phyloP scores from a whole-genome alignment of 2,888 invertebrate species.

The Allolobophora icterica region DNA sequence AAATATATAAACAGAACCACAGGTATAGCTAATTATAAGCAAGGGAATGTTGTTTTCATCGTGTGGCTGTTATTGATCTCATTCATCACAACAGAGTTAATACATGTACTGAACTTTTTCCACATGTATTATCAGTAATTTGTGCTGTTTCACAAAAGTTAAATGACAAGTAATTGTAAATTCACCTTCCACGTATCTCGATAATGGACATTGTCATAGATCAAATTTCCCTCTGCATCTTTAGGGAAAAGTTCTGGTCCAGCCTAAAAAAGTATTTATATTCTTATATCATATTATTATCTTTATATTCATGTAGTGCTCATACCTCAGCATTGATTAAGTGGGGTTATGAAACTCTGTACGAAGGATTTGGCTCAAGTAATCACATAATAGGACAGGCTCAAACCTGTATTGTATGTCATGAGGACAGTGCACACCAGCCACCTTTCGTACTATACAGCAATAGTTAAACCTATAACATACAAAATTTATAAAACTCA shows the following conservation, averaged over 20 bases:
- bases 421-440: background rate
- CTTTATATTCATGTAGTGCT: background rate
- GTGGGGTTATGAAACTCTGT: background rate
- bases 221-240: slow-evolving; percentile 43
- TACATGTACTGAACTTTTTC: background rate
- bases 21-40: no score
- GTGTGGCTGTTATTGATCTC: no score
- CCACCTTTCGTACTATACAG: background rate
- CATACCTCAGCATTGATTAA: background rate
- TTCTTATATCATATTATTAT: background rate
- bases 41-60: no score
- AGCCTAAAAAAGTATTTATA: slow-evolving; percentile 32
- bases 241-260: slow-evolving; percentile 54
- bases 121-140: background rate
- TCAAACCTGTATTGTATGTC: background rate
- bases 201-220: slow-evolving; percentile 42
- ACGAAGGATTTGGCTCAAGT: background rate
- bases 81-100: background rate
- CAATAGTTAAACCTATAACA: background rate
- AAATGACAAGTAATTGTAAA: background rate
- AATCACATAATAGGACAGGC: background rate
- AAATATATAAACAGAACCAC: no score
- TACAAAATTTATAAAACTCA: background rate
- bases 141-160: background rate
- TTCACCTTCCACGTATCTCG: slow-evolving; percentile 75